Base-by-base conservation (phyloP, 2,888 invertebrate genomes). In the Cephus pygmeus region DNA sequence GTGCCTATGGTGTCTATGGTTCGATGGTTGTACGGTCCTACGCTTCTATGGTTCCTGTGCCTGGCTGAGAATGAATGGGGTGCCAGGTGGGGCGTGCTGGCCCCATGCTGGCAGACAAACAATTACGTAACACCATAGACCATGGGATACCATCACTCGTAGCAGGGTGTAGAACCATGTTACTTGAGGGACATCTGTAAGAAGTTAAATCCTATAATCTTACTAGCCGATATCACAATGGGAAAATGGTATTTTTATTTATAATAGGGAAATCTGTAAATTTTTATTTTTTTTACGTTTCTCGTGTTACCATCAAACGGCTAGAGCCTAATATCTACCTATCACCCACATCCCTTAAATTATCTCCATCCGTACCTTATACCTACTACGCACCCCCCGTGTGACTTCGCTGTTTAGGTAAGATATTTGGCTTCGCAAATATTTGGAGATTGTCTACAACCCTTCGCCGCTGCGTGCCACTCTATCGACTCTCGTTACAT, bases 381-480 rank as follows among this genome's bases (percentile, higher is more conserved):
- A 40, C 40, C 40, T 40, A 40, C 40, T 40, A 40, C 15, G 40
- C 40, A 40, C 82, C 85, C 86, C 86, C 84, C 83, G 85, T 86
- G 88, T 87, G 88, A 88, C 89, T 88, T 86, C 82, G 87, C 87
- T 91, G 91, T 91, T 91, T 91, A 90, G 90, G 88, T 88, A 90
- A 91, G 90, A 91, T 91, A 91, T 91, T 91, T 91, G 90, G 88
- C 86, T 88, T 88, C 85, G 90, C 90, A 91, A 91, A 91, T 91
- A 91, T 91, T 91, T 91, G 90, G 88, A 89, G 90, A 90, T 91
- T 90, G 90, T 91, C 90, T 90, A 90, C 90, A 89, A 87, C 85
- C 87, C 87, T 86, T 84, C 81, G 81, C 82, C 83, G 73, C 75
- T 78, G 76, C 56, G 34, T 75, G 76, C 84, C 86, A 88, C 88